A percentile compares a stretch with the other conserved stretches of the same genome.
Evolutionary conservation across 2,113 vertebrate species (phyloP).

Genomic region (Bos javanicus): DNA sequence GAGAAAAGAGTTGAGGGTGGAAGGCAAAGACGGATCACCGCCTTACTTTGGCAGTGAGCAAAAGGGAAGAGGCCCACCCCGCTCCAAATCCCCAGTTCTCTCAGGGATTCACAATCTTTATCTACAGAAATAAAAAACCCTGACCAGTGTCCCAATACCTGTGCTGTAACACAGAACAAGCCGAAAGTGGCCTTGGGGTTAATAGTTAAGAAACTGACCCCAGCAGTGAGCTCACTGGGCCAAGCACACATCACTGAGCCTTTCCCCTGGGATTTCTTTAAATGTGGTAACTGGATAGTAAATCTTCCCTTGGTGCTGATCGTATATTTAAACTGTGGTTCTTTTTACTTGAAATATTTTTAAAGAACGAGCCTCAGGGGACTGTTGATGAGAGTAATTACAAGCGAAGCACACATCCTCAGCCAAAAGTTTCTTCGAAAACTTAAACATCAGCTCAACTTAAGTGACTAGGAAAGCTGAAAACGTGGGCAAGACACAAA

Average conservation of each 20-base stretch:
- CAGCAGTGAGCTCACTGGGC: not conserved
- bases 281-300: slow-evolving; percentile 25
- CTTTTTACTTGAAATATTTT: slow-evolving; percentile 58
- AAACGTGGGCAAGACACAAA: not conserved
- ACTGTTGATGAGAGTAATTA: slow-evolving; percentile 59
- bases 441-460: not conserved
- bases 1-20: not conserved
- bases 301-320: slow-evolving; percentile 34
- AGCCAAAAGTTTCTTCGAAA: slow-evolving; percentile 58
- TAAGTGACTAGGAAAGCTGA: not conserved
- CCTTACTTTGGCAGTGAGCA: not conserved
- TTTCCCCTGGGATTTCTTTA: not conserved
- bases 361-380: slow-evolving; percentile 36
- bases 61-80: not conserved
- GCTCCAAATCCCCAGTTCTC: not conserved
- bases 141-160: not conserved
- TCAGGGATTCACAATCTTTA: not conserved
- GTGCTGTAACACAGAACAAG: not conserved
- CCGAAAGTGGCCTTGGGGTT: not conserved
- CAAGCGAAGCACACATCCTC: not conserved
- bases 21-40: not conserved
- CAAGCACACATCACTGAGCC: not conserved
- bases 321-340: slow-evolving; percentile 47
- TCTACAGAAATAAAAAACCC: not conserved
- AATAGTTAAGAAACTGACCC: not conserved